Conservation (phyloP, 2,113 vertebrate genomes). For the Nipponia nippon region DNA sequence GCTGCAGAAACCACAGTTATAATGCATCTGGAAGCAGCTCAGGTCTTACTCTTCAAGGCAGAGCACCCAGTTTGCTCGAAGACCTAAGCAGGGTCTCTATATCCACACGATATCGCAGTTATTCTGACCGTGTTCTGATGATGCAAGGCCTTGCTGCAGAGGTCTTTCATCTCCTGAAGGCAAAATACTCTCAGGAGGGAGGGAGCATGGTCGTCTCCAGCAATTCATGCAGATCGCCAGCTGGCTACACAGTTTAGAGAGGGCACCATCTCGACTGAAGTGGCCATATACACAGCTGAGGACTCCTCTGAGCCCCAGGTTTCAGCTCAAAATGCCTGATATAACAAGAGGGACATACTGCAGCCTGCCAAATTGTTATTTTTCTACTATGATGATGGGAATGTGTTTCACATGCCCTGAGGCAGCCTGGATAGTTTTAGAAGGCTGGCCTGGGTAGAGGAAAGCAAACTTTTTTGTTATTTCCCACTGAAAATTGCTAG, state of each 20-base stretch:
- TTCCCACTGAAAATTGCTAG: not conserved
- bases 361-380: not conserved
- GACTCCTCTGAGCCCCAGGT: not conserved
- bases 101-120: not conserved
- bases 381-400: not conserved
- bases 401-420: not conserved
- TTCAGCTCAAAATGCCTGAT: not conserved
- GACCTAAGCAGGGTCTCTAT: not conserved
- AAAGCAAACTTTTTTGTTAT: not conserved
- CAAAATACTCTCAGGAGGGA: not conserved
- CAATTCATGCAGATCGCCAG: not conserved
- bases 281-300: not conserved
- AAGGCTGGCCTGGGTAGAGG: not conserved
- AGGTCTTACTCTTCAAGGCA: not conserved
- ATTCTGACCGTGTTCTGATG: not conserved
- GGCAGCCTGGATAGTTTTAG: not conserved
- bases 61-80: not conserved
- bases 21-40: not conserved
- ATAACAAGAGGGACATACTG: not conserved
- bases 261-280: not conserved
- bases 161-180: not conserved
- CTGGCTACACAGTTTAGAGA: not conserved
- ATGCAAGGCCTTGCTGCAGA: accelerated
- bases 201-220: not conserved
- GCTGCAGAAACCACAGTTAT: not conserved